These are phyloP conservation scores for Uria lomvia DNA, from an alignment of 2,113 vertebrate species.

Conservation along the genomic window DNA sequence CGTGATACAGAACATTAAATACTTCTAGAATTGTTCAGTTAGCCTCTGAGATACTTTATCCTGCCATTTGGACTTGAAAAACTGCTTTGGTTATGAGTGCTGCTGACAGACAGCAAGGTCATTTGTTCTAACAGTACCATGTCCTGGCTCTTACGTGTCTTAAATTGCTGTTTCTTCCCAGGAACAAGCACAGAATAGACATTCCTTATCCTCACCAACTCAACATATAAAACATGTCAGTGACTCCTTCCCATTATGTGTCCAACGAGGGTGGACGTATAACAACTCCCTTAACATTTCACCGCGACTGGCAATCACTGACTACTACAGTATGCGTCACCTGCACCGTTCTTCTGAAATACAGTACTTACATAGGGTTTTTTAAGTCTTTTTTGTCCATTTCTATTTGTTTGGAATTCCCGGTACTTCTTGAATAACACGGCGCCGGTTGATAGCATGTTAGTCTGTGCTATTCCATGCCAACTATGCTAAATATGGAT, in stretches of 20 bases:
- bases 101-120: not conserved
- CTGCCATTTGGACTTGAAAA: not conserved
- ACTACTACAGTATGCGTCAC: not conserved
- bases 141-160: not conserved
- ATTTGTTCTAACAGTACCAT: not conserved
- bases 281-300: not conserved
- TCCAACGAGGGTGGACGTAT: not conserved
- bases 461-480: constrained; percentile 5
- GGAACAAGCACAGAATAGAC: not conserved
- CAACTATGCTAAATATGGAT: constrained; percentile 29
- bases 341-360: not conserved
- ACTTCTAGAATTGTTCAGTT: not conserved
- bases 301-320: not conserved
- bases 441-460: not conserved
- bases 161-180: not conserved
- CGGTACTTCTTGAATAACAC: not conserved
- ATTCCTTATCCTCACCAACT: not conserved
- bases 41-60: not conserved
- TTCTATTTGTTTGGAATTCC: not conserved
- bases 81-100: not conserved
- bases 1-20: not conserved
- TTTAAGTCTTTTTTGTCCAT: not conserved
- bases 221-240: not conserved
- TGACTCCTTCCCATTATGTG: not conserved
- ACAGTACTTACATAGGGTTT: not conserved